Evolutionary conservation across 2,888 invertebrate species (phyloP).

Genomic region (Drosophila testacea): DNA sequence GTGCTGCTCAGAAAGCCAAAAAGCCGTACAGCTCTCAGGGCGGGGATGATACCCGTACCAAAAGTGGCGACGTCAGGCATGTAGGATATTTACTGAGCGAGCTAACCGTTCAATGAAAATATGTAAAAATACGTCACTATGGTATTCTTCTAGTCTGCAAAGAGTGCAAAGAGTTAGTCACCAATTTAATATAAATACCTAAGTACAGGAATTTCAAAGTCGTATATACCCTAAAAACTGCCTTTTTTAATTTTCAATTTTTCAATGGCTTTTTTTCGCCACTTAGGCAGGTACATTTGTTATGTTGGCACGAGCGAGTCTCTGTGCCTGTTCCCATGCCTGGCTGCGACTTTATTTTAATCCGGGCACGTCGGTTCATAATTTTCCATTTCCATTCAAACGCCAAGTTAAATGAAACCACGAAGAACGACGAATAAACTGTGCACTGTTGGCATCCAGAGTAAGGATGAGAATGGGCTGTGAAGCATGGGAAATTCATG

Average conservation of each 20-base stretch:
- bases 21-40: constrained; percentile 62
- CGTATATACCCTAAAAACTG: not conserved
- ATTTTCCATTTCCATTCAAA: constrained; percentile 76
- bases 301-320: constrained; percentile 64
- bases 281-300: constrained; percentile 78
- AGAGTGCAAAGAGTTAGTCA: too few species aligned
- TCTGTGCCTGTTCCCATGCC: constrained; percentile 10
- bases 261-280: constrained; percentile 56
- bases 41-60: constrained; percentile 32
- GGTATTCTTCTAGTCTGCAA: not conserved
- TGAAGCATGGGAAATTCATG: constrained; percentile 31
- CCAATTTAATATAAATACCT: not conserved
- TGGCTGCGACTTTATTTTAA: constrained; percentile 34
- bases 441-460: constrained; percentile 18
- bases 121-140: too few species aligned
- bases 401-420: constrained; percentile 62
- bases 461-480: constrained; percentile 16
- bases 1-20: constrained; percentile 41
- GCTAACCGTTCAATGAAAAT: not conserved
- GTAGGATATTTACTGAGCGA: not conserved
- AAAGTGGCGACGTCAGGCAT: not conserved
- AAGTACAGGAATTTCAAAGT: constrained; percentile 6
- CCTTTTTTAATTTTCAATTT: constrained; percentile 63
- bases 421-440: constrained; percentile 70
- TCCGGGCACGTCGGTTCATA: constrained; percentile 76